A percentile compares a stretch with the other conserved stretches of the same genome.
Conservation (phyloP, 2,113 vertebrate genomes). For the Crypturellus undulatus region DNA sequence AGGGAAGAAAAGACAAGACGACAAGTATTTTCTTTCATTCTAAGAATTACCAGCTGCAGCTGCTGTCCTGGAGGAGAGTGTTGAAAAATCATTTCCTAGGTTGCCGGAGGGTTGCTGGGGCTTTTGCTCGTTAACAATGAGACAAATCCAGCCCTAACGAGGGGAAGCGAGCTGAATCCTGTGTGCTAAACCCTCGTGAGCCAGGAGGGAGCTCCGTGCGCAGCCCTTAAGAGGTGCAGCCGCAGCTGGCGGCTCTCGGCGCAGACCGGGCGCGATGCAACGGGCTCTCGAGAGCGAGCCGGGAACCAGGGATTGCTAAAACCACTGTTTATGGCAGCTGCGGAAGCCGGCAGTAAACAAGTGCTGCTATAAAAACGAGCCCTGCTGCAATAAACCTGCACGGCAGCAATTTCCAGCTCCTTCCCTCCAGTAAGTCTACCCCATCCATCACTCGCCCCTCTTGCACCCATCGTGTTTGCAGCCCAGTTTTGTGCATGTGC, state of each 20-base stretch:
- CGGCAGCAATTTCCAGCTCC: rapidly evolving
- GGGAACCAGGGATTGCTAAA: rapidly evolving
- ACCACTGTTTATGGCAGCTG: neutral
- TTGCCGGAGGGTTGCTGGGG: neutral
- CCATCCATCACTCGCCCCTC: neutral
- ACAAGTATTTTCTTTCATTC: neutral
- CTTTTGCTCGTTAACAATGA: neutral
- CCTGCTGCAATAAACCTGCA: neutral
- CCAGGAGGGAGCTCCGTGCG: neutral
- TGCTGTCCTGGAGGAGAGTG: neutral
- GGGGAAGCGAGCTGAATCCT: neutral
- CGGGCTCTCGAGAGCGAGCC: neutral
- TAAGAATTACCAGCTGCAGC: neutral
- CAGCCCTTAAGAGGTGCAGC: rapidly evolving
- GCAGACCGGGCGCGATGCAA: rapidly evolving
- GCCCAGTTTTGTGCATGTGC: rapidly evolving
- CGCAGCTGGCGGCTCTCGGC: neutral
- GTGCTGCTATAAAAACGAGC: neutral
- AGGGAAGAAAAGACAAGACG: neutral
- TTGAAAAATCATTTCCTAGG: neutral
- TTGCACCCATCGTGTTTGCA: too few species aligned
- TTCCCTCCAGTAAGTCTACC: rapidly evolving
- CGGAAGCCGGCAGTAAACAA: neutral
- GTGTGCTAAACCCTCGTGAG: rapidly evolving
- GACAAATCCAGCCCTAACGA: rapidly evolving